Conservation (phyloP, 2,113 vertebrate genomes). For the Anguilla rostrata region DNA sequence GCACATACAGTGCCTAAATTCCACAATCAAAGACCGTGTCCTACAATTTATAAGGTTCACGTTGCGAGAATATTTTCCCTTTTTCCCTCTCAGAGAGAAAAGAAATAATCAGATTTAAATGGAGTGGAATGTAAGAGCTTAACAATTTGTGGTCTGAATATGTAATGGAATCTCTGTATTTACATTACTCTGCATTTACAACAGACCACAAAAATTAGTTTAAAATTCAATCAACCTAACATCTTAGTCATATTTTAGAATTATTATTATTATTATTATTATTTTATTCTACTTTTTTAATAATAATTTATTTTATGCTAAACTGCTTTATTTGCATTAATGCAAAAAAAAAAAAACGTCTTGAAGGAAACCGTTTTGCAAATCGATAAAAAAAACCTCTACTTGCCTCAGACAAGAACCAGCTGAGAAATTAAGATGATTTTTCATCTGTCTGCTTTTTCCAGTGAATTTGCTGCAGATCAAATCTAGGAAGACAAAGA, state of each 20-base stretch:
- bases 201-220: background rate
- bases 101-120: conserved; percentile 55
- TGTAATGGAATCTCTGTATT: conserved; percentile 15
- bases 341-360: background rate
- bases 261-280: background rate
- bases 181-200: background rate
- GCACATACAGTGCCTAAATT: conserved; percentile 48
- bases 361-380: background rate
- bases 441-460: background rate
- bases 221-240: background rate
- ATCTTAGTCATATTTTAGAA: background rate
- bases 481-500: background rate
- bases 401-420: background rate
- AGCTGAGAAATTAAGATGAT: background rate
- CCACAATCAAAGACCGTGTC: conserved; percentile 53
- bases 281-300: background rate
- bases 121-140: conserved; percentile 37
- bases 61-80: conserved; percentile 45
- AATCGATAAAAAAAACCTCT: background rate
- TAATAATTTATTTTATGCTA: background rate
- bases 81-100: conserved; percentile 41
- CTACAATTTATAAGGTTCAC: conserved; percentile 47
- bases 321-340: background rate
- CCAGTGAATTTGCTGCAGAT: background rate
- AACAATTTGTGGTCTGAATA: conserved; percentile 41